Conservation (phyloP, 2,888 invertebrate genomes). For the Apodemia mormo region DNA sequence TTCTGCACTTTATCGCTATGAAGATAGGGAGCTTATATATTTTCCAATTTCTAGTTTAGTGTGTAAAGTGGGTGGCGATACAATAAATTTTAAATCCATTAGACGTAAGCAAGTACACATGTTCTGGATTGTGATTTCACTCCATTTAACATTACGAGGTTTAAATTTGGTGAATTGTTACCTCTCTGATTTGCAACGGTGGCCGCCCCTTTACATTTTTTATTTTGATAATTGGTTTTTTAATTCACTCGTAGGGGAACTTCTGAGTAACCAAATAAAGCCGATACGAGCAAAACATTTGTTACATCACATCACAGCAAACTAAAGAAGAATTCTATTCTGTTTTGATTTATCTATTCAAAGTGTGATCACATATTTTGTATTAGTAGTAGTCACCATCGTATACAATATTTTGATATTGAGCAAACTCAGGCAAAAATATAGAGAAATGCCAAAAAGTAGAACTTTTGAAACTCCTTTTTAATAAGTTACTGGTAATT, state of each 20-base stretch:
- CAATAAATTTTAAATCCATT: constrained; percentile 81
- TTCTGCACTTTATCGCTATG: neutral
- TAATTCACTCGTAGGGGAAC: constrained; percentile 12
- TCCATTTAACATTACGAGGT: constrained; percentile 80
- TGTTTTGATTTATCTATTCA: neutral
- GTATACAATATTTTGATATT: too few species aligned
- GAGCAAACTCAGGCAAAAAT: too few species aligned
- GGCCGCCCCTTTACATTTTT: constrained; percentile 40
- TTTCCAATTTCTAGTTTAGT: constrained; percentile 29
- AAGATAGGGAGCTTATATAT: constrained; percentile 24
- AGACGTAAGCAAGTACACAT: constrained; percentile 73
- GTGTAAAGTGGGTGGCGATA: constrained; percentile 66
- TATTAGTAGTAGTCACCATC: too few species aligned
- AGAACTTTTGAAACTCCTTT: too few species aligned
- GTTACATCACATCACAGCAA: neutral
- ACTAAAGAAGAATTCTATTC: neutral
- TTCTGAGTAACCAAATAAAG: neutral
- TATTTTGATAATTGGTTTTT: constrained; percentile 37
- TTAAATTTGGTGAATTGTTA: constrained; percentile 76
- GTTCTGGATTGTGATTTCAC: constrained; percentile 65
- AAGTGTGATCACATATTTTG: too few species aligned
- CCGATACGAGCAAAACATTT: neutral
- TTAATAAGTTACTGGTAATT: too few species aligned
- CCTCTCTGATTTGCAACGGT: constrained; percentile 57
- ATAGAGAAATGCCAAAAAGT: too few species aligned